Conservation (phyloP, 2,797 vertebrate species). For the Lagorchestes hirsutus region DNA sequence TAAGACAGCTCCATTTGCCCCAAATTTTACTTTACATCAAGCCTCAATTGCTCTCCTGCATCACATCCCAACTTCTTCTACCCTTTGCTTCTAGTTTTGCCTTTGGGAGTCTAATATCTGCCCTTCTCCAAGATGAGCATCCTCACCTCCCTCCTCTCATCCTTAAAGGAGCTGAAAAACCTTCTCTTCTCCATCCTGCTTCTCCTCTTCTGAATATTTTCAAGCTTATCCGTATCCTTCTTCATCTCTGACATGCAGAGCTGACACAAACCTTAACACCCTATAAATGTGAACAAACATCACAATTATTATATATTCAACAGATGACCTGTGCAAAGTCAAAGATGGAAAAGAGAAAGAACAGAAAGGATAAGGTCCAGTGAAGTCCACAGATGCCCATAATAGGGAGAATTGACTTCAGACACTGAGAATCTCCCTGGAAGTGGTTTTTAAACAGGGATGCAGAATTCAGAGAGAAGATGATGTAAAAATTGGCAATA, state of each 20-base stretch:
- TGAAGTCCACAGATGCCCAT: neutral
- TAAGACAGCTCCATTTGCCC: neutral
- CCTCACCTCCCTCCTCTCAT: neutral
- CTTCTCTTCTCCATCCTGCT: neutral
- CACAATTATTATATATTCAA: neutral
- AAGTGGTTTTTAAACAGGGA: neutral
- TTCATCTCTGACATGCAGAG: neutral
- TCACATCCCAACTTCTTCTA: neutral
- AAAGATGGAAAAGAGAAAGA: neutral
- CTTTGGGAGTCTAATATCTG: neutral
- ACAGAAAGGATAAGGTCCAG: neutral
- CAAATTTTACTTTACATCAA: neutral
- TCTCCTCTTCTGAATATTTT: neutral
- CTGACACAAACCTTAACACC: neutral
- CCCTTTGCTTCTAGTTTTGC: neutral
- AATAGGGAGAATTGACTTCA: neutral
- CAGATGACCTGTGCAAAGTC: neutral
- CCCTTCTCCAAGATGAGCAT: neutral
- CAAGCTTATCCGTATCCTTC: neutral
- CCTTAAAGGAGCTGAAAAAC: neutral
- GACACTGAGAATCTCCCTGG: neutral
- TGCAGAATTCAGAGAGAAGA: neutral
- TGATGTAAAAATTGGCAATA: conserved; percentile 58
- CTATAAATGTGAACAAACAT: neutral
- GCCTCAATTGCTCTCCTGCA: neutral